Base-by-base conservation (phyloP, 2,113 vertebrate genomes). In the Corvus cornix region DNA sequence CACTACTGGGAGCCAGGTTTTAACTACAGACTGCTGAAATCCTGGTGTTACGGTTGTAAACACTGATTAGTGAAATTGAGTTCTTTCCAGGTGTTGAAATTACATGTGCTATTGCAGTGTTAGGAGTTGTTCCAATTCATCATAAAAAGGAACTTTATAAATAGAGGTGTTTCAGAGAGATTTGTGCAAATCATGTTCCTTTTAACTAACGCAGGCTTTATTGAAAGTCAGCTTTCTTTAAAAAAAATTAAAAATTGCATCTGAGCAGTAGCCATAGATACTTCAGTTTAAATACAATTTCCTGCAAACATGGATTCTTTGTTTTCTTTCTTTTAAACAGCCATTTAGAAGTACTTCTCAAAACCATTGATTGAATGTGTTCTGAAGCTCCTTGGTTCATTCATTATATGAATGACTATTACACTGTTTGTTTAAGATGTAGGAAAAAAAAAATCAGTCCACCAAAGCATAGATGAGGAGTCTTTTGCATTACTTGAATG, bases 21-120 rank as follows among this genome's bases (percentile, higher is more conserved):
- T 92, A 75, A 67, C 90, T 94, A 30, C 33, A 86, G 85, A 49
- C 49, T 92, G 69, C 75, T 88, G 67, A 72, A 78, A 56, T 86
- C 64, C 60, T 81, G 44, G 43, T 86, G 56, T 5, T 83, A 28
- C 11, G n/a, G 56, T 82, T 86, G 76, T 95, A 86, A 95, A 91
- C 75, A 55, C 79, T 90, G 79, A 94, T 96, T 88, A 95, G 93
- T 74, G 72, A 92, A 82, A 90, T 33, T 84, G 81, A 95, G 67
- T 76, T 95, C 81, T 91, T 95, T 69, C 73, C 60, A 95, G 93
- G 84, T 91, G 75, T 90, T 83, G 84, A 93, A 93, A 94, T 95
- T 89, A 64, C 69, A 55, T 44, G 74, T 91, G 84, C 67, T 94
- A 13, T 84, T 94, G 75, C 78, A 41, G 52, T 33, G 28, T 87